These are phyloP conservation scores for Poliocrania exsul DNA, from an alignment of 2,797 vertebrate genomes.

Conservation along the genomic window DNA sequence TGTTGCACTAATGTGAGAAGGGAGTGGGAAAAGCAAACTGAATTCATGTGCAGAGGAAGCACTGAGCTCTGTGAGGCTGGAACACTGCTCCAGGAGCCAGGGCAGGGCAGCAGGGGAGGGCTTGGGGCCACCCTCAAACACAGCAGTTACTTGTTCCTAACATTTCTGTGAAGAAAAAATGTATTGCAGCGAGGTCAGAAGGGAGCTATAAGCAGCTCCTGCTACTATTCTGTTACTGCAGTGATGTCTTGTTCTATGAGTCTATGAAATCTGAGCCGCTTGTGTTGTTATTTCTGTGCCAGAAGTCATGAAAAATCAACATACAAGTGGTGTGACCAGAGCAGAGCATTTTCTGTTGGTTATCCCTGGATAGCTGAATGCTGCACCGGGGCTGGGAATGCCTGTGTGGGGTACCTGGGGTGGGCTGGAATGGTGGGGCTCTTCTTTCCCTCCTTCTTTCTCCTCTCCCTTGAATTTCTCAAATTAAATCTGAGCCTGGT, in stretches of 20 bases:
- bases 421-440: neutral
- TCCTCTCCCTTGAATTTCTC: neutral
- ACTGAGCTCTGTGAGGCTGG: neutral
- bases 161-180: neutral
- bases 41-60: neutral
- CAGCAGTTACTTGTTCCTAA: neutral
- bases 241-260: neutral
- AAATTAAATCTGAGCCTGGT: neutral
- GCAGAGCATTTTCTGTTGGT: accelerated
- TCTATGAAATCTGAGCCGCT: neutral
- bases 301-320: neutral
- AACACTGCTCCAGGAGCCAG: neutral
- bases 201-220: neutral
- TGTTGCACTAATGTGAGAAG: neutral
- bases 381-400: neutral
- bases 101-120: neutral
- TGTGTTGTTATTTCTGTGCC: neutral
- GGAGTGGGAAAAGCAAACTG: neutral
- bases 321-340: neutral
- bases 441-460: neutral
- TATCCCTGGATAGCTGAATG: neutral
- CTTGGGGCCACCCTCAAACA: neutral
- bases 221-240: neutral
- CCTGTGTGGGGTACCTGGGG: accelerated
- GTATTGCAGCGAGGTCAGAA: neutral